phyloP scores from a whole-genome alignment of 2,888 invertebrate genomes.

The Lottia scabra region DNA sequence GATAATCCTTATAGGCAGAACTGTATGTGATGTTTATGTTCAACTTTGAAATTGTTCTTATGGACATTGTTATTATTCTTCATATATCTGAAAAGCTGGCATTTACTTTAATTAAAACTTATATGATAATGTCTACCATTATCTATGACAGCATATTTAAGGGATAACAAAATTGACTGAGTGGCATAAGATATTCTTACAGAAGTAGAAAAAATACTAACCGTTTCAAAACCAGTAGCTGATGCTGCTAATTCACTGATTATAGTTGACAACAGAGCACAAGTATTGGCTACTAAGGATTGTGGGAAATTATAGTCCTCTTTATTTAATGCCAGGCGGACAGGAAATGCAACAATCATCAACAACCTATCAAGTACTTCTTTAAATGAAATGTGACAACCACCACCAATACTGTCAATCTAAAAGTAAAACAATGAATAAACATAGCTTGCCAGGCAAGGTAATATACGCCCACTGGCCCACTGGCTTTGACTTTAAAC shows the following conservation, averaged over 20 bases:
- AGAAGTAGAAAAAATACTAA: slow-evolving; percentile 64
- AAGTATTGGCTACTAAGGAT: slow-evolving; percentile 71
- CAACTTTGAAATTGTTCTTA: too few relatives aligned
- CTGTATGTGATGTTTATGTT: too few relatives aligned
- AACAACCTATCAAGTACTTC: slow-evolving; percentile 87
- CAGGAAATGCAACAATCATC: slow-evolving; percentile 84
- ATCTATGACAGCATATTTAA: background rate
- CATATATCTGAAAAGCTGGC: too few relatives aligned
- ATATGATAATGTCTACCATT: too few relatives aligned
- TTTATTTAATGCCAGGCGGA: slow-evolving; percentile 74
- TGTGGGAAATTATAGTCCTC: slow-evolving; percentile 70
- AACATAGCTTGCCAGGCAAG: too few relatives aligned
- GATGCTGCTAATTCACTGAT: slow-evolving; percentile 86
- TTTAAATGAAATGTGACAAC: slow-evolving; percentile 76
- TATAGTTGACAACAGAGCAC: slow-evolving; percentile 79
- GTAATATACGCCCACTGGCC: too few relatives aligned
- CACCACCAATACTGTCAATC: slow-evolving; percentile 46
- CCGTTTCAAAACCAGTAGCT: slow-evolving; percentile 79
- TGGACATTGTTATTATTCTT: too few relatives aligned
- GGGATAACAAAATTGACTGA: background rate
- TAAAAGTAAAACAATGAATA: slow-evolving; percentile 9
- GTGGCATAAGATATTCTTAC: background rate
- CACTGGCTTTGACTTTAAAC: too few relatives aligned
- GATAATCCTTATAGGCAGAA: too few relatives aligned
- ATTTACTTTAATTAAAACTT: too few relatives aligned